Evolutionary conservation across 2,113 vertebrate genomes (phyloP), one percentile per base, ranked within the genome.

Genomic region (Zosterops japonicus): DNA sequence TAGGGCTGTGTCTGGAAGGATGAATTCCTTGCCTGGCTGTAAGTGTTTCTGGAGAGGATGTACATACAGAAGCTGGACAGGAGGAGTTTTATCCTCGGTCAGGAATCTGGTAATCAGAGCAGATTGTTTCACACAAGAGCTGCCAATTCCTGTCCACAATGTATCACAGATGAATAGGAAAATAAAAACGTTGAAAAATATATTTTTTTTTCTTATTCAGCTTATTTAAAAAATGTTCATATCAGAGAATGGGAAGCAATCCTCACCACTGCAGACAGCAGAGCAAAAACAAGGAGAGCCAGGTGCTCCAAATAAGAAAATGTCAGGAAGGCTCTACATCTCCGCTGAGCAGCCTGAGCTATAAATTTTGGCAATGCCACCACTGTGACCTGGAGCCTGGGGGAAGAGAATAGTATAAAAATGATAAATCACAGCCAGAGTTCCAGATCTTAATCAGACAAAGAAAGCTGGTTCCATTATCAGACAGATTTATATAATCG

Each of bases 331-430:
- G 97, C 95, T 97, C 96, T 97, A 84, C 5, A 80, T 97, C 97
- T 98, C 84, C 0, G 1, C 82, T 33, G 87, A 97, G 92, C 94
- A 91, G 75, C 90, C 91, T 86, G 71, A 0, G 56, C 87, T 80
- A 97, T 98, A 98, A 98, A 98, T 98, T 93, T 70, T 79, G 83
- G 96, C 94, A 97, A 83, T 93, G 96, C 97, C 97, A 97, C 97
- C 79, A 89, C 80, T 93, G 91, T 93, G 96, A 98, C 97, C 95
- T 39, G 83, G 49, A 97, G 98, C 98, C 98, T 92, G 96, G 76
- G 98, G 98, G 97, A 98, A 98, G 97, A 97, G 97, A 95, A 90
- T 95, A 94, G 95, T 97, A 97, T 98, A 98, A 98, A 98, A 98
- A 97, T 97, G 97, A 98, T 98, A 98, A 97, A 98, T 98, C 97